These are phyloP conservation scores for Dryadula phaetusa DNA, from an alignment of 2,888 invertebrate genomes.

Conservation along the genomic window DNA sequence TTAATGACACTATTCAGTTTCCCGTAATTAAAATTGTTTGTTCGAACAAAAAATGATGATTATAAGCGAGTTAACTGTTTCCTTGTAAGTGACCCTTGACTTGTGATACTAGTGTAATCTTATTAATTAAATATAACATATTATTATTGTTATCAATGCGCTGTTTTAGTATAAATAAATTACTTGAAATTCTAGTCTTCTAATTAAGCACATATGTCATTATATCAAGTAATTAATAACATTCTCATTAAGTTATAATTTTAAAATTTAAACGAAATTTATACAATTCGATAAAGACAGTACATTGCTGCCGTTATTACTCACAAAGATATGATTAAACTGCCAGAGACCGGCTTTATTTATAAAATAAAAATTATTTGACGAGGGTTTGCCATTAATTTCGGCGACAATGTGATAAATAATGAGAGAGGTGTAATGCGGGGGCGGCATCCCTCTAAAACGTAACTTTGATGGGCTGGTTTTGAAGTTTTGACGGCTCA, in stretches of 20 bases:
- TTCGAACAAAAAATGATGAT: constrained; percentile 63
- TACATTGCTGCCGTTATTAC: constrained; percentile 16
- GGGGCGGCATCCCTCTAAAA: constrained; percentile 69
- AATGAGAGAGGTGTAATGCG: constrained; percentile 81
- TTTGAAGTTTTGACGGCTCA: constrained; percentile 82
- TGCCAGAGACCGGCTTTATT: constrained; percentile 77
- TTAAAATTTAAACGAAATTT: background rate
- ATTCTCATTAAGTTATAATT: no score
- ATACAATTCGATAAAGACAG: background rate
- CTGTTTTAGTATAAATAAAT: constrained; percentile 23
- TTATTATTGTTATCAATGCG: constrained; percentile 46
- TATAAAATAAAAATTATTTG: constrained; percentile 82
- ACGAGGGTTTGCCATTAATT: constrained; percentile 83
- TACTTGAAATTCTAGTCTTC: background rate
- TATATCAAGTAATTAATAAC: background rate
- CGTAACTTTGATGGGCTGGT: constrained; percentile 71
- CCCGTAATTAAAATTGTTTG: constrained; percentile 76
- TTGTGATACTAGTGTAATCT: constrained; percentile 66
- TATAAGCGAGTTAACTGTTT: constrained; percentile 64
- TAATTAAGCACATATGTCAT: constrained; percentile 10
- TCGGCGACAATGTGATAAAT: constrained; percentile 83
- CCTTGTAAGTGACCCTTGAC: constrained; percentile 76
- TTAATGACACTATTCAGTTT: constrained; percentile 58
- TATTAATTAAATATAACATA: constrained; percentile 63
- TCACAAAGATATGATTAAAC: constrained; percentile 81